A percentile compares a stretch with the other conserved stretches of the same genome.
Evolutionary conservation across 2,113 vertebrate genomes (phyloP).

Genomic region (Rhabdornis inornatus): DNA sequence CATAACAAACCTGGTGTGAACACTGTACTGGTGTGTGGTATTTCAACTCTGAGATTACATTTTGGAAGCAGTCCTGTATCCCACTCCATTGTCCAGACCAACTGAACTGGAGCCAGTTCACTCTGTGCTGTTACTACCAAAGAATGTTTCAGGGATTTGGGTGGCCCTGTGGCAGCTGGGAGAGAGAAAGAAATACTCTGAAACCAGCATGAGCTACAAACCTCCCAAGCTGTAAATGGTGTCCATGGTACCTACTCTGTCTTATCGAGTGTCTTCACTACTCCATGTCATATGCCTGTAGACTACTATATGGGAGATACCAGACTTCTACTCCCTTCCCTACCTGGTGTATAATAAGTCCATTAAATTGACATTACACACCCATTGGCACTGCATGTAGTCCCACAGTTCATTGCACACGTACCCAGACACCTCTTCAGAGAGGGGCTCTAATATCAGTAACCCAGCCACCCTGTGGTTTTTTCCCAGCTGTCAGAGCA

Average conservation of each 20-base stretch:
- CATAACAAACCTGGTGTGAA: background rate
- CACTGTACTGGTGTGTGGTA: background rate
- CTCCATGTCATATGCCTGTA: background rate
- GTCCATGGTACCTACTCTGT: background rate
- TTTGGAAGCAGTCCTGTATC: constrained; percentile 17
- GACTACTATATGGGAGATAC: background rate
- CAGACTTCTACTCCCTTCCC: background rate
- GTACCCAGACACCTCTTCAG: background rate
- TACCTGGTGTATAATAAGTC: background rate
- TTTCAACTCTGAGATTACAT: background rate
- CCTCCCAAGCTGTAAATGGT: background rate
- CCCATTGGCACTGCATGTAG: background rate
- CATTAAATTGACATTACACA: background rate
- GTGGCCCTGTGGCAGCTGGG: background rate
- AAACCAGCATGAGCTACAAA: background rate
- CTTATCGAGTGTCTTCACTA: background rate
- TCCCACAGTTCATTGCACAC: background rate
- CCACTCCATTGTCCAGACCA: background rate
- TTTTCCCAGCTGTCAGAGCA: background rate
- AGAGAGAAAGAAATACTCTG: background rate
- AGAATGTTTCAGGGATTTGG: background rate
- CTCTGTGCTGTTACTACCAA: background rate
- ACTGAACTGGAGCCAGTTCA: background rate
- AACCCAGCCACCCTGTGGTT: fast-evolving
- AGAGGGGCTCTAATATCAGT: background rate